Conservation (phyloP, 1,140 invertebrate species). For the Pachypsylla venusta region DNA sequence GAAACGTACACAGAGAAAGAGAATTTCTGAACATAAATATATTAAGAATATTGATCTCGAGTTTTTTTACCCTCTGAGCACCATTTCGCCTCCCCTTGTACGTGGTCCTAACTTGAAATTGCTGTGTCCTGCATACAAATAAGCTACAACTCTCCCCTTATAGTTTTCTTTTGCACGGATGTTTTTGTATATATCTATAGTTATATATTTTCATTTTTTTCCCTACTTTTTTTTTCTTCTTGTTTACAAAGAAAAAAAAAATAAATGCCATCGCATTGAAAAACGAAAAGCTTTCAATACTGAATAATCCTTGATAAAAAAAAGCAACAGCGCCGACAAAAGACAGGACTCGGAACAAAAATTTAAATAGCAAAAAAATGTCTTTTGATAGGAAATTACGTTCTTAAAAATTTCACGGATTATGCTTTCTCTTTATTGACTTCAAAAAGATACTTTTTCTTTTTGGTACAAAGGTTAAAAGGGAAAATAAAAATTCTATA, state of each 20-base stretch:
- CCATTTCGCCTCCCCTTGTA: not conserved
- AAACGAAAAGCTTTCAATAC: not conserved
- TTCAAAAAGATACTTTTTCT: too few species aligned
- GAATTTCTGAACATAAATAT: conserved; percentile 8
- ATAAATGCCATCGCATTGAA: not conserved
- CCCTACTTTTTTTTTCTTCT: not conserved
- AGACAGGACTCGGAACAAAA: too few species aligned
- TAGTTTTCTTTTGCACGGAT: conserved; percentile 9
- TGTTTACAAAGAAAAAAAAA: not conserved
- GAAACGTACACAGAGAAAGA: conserved; percentile 1
- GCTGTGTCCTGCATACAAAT: conserved; percentile 27
- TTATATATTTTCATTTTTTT: not conserved
- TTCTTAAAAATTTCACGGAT: too few species aligned
- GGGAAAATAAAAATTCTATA: too few species aligned
- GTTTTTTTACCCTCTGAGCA: conserved; percentile 2
- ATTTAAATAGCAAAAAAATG: too few species aligned
- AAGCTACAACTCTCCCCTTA: conserved; percentile 16
- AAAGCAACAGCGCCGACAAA: not conserved
- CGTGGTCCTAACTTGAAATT: conserved; percentile 25
- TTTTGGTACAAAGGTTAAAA: too few species aligned
- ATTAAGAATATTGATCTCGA: conserved; percentile 5
- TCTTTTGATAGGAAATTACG: too few species aligned
- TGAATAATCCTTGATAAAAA: conserved; percentile 8
- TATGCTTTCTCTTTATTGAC: too few species aligned
- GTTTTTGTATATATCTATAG: conserved; percentile 1